A percentile compares a stretch with the other conserved stretches of the same genome.
Conservation (phyloP, 2,888 invertebrate genomes). For the Hyppa rectilinea region DNA sequence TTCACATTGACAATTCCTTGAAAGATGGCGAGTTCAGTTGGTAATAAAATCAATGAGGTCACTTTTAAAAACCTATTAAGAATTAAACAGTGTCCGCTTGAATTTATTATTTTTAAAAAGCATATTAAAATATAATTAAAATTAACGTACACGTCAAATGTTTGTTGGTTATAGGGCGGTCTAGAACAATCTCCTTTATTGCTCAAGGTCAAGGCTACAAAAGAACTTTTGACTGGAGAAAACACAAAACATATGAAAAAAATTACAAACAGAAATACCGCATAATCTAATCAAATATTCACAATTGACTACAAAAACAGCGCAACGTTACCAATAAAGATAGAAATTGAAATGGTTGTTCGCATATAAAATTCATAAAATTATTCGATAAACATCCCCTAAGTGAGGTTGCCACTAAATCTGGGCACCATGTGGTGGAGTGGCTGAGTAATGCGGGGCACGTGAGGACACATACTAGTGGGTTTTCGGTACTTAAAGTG, state of each 20-base stretch:
- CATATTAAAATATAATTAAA: too few species aligned
- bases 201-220: slow-evolving; percentile 24
- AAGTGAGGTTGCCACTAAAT: slow-evolving; percentile 57
- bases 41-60: too few species aligned
- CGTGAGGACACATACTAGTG: slow-evolving; percentile 51
- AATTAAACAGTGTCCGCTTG: too few species aligned
- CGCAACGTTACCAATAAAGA: slow-evolving; percentile 58
- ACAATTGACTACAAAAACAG: slow-evolving; percentile 48
- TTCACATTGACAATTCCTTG: too few species aligned
- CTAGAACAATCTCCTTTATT: too few species aligned
- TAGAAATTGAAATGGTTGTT: slow-evolving; percentile 60
- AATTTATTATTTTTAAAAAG: too few species aligned
- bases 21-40: too few species aligned
- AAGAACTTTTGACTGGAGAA: background rate
- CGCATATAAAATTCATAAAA: slow-evolving; percentile 66
- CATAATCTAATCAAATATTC: slow-evolving; percentile 49
- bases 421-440: slow-evolving; percentile 57
- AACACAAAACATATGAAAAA: slow-evolving; percentile 20
- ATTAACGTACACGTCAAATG: too few species aligned
- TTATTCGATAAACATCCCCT: slow-evolving; percentile 62
- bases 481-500: slow-evolving; percentile 33
- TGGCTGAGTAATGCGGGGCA: slow-evolving; percentile 55
- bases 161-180: too few species aligned
- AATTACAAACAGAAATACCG: slow-evolving; percentile 20
- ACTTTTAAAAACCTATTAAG: too few species aligned